Percentiles rank a stretch among this genome's conserved stretches.
Conservation (phyloP, 1,140 invertebrate genomes). For the Eupeodes corollae region DNA sequence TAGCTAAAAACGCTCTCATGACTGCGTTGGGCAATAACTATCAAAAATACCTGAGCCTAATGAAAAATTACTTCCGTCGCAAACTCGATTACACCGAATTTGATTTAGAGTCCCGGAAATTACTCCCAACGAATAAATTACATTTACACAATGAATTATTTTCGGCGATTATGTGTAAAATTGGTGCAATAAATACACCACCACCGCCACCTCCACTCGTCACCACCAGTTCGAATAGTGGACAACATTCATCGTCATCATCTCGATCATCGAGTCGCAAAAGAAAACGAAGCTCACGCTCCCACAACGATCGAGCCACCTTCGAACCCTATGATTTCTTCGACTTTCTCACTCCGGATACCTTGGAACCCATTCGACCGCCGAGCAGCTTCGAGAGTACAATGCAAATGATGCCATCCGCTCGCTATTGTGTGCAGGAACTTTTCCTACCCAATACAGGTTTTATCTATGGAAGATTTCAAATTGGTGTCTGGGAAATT, state of each 20-base stretch:
- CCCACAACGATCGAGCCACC: constrained; percentile 50
- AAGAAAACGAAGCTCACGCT: constrained; percentile 45
- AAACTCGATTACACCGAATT: constrained; percentile 71
- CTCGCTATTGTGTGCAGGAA: constrained; percentile 50
- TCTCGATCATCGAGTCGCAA: constrained; percentile 28
- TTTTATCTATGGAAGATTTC: constrained; percentile 62
- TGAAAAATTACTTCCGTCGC: constrained; percentile 63
- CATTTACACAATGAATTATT: constrained; percentile 76
- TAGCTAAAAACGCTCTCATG: constrained; percentile 48
- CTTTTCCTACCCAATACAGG: constrained; percentile 63
- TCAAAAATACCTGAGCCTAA: constrained; percentile 53
- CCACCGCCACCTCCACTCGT: constrained; percentile 25
- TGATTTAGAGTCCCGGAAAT: constrained; percentile 57
- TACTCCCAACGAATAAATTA: constrained; percentile 56
- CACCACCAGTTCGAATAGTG: constrained; percentile 3
- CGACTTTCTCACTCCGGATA: constrained; percentile 40
- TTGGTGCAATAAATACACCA: constrained; percentile 48
- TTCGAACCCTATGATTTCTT: constrained; percentile 49
- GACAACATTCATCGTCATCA: neutral
- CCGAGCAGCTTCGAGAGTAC: constrained; percentile 15
- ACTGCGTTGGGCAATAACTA: constrained; percentile 52
- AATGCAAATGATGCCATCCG: constrained; percentile 22
- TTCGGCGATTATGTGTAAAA: constrained; percentile 65
- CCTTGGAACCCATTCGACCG: constrained; percentile 23
- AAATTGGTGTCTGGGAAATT: constrained; percentile 71